Base-by-base conservation (phyloP, 2,113 vertebrate genomes). In the Platysteira castanea region DNA sequence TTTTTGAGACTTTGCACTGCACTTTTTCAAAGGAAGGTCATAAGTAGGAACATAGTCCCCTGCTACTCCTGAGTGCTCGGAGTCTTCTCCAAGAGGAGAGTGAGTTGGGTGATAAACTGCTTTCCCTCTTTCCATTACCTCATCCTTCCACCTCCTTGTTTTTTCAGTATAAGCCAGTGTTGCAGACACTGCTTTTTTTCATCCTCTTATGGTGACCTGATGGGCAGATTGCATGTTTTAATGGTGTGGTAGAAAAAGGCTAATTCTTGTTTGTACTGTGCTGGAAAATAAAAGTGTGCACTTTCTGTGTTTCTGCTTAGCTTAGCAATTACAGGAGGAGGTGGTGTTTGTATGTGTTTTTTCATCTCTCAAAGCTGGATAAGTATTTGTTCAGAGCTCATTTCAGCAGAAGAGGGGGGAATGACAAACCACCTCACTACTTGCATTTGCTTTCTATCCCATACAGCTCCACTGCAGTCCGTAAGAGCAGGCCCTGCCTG, bases 111-210 rank as follows among this genome's bases (percentile, higher is more conserved):
- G 85, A 96, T 88, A 85, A 93, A 95, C 75, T 90, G 82, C 74
- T 90, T 94, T 92, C 67, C 15, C 27, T 78, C 27, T 90, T 94
- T 93, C 94, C 90, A 88, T 94, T 93, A 93, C 92, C 87, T 97
- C 90, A 95, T 92, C 82, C 63, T 88, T 83, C 53, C 23, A 81
- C 85, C 75, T 73, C 63, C 75, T 76, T 76, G 33, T 73, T 90
- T 91, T 80, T 73, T 59, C 63, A 67, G 31, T 42, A 18, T 46
- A 80, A 86, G 63, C 23, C 31, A 37, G 10, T 57, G 47, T 64
- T 94, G 75, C 67, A 79, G 84, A 20, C 13, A 8, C 37, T 54
- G 11, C 21, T 47, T 67, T 54, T 79, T 87, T 77, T 23, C n/a
- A 23, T 44, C 31, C 20, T 85, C 31, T 78, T 83, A 6, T 1